These are phyloP conservation scores for Dermochelys coriacea DNA, from an alignment of 2,797 vertebrate genomes.

Conservation along the genomic window DNA sequence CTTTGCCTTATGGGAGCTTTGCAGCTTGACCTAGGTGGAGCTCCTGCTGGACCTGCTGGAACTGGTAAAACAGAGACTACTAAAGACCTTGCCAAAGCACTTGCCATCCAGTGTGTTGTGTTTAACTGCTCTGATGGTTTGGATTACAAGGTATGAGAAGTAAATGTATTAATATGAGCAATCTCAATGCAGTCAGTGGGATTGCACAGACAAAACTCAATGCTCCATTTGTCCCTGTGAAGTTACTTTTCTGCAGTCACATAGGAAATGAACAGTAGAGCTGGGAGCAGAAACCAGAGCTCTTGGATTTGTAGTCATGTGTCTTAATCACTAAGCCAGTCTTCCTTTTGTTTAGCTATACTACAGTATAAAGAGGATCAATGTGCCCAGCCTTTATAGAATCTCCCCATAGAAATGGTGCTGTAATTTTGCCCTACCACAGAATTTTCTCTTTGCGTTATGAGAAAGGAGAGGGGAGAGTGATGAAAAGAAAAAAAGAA, in stretches of 20 bases:
- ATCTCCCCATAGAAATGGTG: neutral
- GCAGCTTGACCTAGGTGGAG: constrained; percentile 90
- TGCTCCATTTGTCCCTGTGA: neutral
- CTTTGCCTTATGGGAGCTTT: constrained; percentile 93
- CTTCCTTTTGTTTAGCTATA: neutral
- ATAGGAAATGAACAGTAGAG: neutral
- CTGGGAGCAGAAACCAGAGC: neutral
- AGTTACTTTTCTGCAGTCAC: neutral
- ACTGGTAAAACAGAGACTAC: constrained; percentile 93
- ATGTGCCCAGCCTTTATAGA: neutral
- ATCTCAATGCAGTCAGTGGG: neutral
- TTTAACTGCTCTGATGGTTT: constrained; percentile 93
- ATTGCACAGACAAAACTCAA: neutral
- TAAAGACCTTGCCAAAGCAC: constrained; percentile 91
- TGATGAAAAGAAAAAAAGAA: neutral
- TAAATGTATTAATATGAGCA: neutral
- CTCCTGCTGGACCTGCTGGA: constrained; percentile 90
- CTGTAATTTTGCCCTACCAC: neutral
- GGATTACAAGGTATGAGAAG: constrained; percentile 88
- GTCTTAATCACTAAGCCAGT: neutral
- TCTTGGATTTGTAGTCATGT: neutral
- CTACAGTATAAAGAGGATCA: neutral
- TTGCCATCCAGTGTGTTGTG: constrained; percentile 92
- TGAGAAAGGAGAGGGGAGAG: neutral
- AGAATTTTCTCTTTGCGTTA: neutral